These are phyloP conservation scores for Leptopilina boulardi DNA, from an alignment of 1,140 invertebrate genomes.

Conservation along the genomic window DNA sequence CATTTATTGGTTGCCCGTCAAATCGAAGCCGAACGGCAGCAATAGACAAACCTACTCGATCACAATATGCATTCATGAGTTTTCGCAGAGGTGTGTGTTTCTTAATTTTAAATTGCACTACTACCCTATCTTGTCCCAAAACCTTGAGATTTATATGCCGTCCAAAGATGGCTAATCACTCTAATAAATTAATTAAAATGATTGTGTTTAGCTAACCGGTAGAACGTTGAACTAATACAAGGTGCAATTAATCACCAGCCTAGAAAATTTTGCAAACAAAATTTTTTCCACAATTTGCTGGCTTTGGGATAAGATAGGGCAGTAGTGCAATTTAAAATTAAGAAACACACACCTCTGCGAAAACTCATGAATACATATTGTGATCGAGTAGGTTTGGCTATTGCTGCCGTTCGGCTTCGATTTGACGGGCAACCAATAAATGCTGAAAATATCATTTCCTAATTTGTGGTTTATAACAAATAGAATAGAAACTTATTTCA, in stretches of 20 bases:
- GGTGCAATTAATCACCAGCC: no score
- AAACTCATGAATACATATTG: constrained; percentile 98
- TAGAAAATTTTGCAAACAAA: no score
- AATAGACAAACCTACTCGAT: constrained; percentile 90
- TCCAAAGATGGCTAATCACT: no score
- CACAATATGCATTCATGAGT: constrained; percentile 96
- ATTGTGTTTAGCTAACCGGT: no score
- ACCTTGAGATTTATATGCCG: constrained; percentile 96
- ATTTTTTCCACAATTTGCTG: no score
- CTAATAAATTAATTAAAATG: no score
- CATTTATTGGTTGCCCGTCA: constrained; percentile 94
- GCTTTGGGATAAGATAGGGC: constrained; percentile 96
- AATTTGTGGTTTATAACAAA: not conserved
- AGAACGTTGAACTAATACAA: no score
- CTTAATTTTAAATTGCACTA: constrained; percentile 98
- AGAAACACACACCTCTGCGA: constrained; percentile 95
- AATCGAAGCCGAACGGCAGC: constrained; percentile 94
- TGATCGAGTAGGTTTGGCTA: constrained; percentile 90
- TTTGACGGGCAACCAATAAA: constrained; percentile 97
- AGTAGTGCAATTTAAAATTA: constrained; percentile 97
- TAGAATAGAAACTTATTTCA: no score
- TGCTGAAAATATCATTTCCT: constrained; percentile 38
- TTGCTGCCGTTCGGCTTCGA: constrained; percentile 92
- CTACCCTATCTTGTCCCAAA: constrained; percentile 94
- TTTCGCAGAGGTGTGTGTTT: constrained; percentile 96